These are phyloP conservation scores for Tipula helvola DNA, from an alignment of 2,888 invertebrate genomes.

Conservation along the genomic window DNA sequence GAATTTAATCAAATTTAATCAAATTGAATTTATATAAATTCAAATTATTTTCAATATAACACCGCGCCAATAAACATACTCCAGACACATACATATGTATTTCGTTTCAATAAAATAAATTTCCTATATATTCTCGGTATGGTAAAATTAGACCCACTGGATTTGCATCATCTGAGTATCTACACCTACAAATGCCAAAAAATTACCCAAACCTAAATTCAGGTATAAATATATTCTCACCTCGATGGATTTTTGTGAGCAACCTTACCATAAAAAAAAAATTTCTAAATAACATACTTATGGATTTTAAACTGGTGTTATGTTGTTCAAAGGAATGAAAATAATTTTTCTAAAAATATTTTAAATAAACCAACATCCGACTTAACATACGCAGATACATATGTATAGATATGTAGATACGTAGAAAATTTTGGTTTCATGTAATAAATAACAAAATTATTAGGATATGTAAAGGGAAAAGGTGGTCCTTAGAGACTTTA, in stretches of 20 bases:
- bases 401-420: neutral
- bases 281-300: neutral
- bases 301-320: neutral
- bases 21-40: neutral
- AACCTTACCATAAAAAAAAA: neutral
- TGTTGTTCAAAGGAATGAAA: too few relatives aligned
- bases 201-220: too few relatives aligned
- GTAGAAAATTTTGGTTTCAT: neutral
- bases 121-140: neutral
- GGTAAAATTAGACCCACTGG: neutral
- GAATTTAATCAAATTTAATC: neutral
- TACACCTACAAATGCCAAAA: too few relatives aligned
- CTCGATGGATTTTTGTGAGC: neutral
- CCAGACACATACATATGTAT: too few relatives aligned
- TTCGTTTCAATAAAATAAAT: neutral
- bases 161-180: neutral
- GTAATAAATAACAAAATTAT: neutral
- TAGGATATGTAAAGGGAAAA: neutral
- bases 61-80: neutral
- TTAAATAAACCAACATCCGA: neutral
- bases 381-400: neutral
- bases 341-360: neutral
- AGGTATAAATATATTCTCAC: neutral
- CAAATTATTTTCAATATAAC: neutral
- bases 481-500: neutral